phyloP scores from a whole-genome alignment of 1,140 invertebrate genomes.

The Panagrolaimus sp. region DNA sequence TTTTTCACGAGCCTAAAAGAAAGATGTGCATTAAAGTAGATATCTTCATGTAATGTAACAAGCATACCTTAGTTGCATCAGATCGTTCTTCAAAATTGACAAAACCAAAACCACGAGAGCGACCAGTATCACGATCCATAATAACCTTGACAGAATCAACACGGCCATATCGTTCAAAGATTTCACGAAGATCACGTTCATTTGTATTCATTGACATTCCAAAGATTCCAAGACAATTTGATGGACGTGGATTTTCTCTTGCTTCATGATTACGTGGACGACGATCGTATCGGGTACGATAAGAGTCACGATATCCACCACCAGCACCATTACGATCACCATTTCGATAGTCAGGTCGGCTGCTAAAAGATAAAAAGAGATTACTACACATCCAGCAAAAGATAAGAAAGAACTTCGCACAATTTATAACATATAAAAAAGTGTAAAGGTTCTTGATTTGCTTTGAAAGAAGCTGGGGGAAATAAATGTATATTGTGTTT shows the following conservation, averaged over 20 bases:
- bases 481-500: too few species aligned
- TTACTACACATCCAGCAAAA: too few species aligned
- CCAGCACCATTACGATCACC: neutral
- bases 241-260: conserved; percentile 22
- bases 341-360: neutral
- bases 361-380: neutral
- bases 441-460: too few species aligned
- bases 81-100: conserved; percentile 83
- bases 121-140: conserved; percentile 64
- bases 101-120: conserved; percentile 91
- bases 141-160: conserved; percentile 31
- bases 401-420: too few species aligned
- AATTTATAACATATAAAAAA: too few species aligned
- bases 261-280: conserved; percentile 10
- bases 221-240: conserved; percentile 27
- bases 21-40: too few species aligned
- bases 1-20: conserved; percentile 72
- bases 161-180: conserved; percentile 23
- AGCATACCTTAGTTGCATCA: conserved; percentile 68
- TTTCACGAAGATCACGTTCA: conserved; percentile 22
- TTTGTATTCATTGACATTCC: conserved; percentile 29
- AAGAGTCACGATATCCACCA: too few species aligned
- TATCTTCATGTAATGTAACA: too few species aligned
- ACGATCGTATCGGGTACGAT: too few species aligned
- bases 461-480: too few species aligned